Conservation (phyloP, 2,797 vertebrate genomes). For the Cheirogaleus major region DNA sequence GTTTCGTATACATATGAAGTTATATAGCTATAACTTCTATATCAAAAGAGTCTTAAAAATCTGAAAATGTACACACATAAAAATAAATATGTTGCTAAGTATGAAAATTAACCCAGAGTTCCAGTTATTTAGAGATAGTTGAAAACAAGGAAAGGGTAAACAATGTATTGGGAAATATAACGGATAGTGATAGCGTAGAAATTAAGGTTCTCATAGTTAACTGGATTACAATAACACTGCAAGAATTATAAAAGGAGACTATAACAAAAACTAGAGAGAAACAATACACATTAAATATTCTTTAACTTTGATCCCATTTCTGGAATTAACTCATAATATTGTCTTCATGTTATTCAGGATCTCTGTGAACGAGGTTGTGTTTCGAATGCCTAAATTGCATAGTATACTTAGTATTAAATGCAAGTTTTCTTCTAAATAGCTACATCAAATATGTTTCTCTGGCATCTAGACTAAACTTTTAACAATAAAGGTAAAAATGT, state of each 20-base stretch:
- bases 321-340: not conserved
- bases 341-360: not conserved
- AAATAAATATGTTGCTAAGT: not conserved
- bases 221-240: not conserved
- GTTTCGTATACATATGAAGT: too few relatives aligned
- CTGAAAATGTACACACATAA: not conserved
- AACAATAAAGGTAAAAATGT: not conserved
- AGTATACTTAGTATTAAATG: not conserved
- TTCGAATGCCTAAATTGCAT: not conserved
- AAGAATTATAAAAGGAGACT: not conserved
- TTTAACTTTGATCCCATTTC: not conserved
- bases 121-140: not conserved
- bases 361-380: not conserved
- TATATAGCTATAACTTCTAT: too few relatives aligned
- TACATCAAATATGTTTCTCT: not conserved
- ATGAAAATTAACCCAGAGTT: not conserved
- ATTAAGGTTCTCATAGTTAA: not conserved
- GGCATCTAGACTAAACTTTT: not conserved
- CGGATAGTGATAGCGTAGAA: not conserved
- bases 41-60: too few relatives aligned
- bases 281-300: not conserved
- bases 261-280: not conserved
- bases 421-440: not conserved
- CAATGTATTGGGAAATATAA: not conserved
- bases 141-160: not conserved